These are phyloP conservation scores for Labeo rohita DNA, from an alignment of 2,113 vertebrate species.

Conservation along the genomic window DNA sequence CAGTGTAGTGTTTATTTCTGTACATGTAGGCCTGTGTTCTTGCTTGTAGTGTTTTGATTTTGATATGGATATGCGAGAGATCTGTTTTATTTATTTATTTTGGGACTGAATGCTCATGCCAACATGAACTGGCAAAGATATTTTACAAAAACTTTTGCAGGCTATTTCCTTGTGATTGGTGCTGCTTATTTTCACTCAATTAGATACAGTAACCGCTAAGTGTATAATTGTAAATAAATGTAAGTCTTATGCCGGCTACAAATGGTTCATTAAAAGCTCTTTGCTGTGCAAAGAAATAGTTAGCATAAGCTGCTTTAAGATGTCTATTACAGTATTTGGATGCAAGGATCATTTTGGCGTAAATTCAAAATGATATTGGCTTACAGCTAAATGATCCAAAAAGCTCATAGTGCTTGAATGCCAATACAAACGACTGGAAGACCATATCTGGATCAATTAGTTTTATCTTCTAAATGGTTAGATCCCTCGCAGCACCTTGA, in stretches of 20 bases:
- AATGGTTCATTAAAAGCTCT: neutral
- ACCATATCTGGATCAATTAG: slow-evolving; percentile 46
- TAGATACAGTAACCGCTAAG: neutral
- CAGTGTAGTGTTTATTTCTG: slow-evolving; percentile 27
- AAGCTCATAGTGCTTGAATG: slow-evolving; percentile 15
- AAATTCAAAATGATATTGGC: neutral
- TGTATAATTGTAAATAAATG: neutral
- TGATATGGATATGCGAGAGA: neutral
- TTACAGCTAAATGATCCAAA: slow-evolving; percentile 22
- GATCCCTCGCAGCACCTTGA: slow-evolving; percentile 36
- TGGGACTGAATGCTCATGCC: neutral
- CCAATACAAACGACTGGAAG: slow-evolving; percentile 16
- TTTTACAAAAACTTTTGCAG: neutral
- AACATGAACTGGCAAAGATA: slow-evolving; percentile 2
- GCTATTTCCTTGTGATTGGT: neutral
- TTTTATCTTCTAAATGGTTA: slow-evolving; percentile 45
- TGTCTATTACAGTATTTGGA: slow-evolving; percentile 1
- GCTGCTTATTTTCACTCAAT: neutral
- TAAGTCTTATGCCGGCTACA: neutral
- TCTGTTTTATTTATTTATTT: neutral
- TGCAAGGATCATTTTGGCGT: neutral
- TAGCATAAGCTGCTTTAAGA: neutral
- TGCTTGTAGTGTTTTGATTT: neutral
- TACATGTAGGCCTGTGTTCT: neutral
- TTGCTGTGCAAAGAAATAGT: neutral